These are phyloP conservation scores for Botia kubotai DNA, from an alignment of 2,797 vertebrate species.

Conservation along the genomic window DNA sequence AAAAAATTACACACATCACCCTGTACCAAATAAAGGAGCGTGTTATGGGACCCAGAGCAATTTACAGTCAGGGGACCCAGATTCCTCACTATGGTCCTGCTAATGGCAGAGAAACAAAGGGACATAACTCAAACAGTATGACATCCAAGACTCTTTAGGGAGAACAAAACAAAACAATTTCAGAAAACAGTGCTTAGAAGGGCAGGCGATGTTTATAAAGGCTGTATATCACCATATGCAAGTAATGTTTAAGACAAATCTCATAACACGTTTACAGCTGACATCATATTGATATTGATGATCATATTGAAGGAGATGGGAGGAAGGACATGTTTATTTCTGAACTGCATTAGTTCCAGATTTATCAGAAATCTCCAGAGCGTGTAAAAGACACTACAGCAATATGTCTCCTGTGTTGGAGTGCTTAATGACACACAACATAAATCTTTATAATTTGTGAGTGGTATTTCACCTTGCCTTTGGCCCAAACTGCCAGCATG, in stretches of 20 bases:
- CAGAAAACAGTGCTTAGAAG: not conserved
- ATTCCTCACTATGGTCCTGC: not conserved
- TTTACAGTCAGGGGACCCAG: not conserved
- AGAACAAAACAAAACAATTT: slow-evolving; percentile 8
- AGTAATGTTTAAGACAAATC: slow-evolving; percentile 8
- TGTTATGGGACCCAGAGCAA: not conserved
- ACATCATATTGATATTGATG: not conserved
- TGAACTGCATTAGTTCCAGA: not conserved
- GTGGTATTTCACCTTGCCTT: slow-evolving; percentile 48
- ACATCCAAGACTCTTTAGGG: slow-evolving; percentile 6
- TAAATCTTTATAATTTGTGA: slow-evolving; percentile 51
- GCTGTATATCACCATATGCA: slow-evolving; percentile 17
- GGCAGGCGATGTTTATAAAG: slow-evolving; percentile 29
- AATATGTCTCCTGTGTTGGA: slow-evolving; percentile 6
- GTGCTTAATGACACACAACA: slow-evolving; percentile 35
- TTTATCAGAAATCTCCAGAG: not conserved
- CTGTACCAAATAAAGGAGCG: too few relatives aligned
- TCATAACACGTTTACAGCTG: slow-evolving; percentile 10
- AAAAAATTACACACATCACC: too few relatives aligned
- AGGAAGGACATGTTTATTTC: not conserved
- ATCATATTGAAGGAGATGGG: not conserved
- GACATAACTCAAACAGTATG: slow-evolving; percentile 23
- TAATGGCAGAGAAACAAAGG: not conserved
- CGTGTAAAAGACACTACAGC: slow-evolving; percentile 13
- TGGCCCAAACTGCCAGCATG: slow-evolving; percentile 47